Base-by-base conservation (phyloP, 2,797 vertebrate species). In the Lophius americanus region DNA sequence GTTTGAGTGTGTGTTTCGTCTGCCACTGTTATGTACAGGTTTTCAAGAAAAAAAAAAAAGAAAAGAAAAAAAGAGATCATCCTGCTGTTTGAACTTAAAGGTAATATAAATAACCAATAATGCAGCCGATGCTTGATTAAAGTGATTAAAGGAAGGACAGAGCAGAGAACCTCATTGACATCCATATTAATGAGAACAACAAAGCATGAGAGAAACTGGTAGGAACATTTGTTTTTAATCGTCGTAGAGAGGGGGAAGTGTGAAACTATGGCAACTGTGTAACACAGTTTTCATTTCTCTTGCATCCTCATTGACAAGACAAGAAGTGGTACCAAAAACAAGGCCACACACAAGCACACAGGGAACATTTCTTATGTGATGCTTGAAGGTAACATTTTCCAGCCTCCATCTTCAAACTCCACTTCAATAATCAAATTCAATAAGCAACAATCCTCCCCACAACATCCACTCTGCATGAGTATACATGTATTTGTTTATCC, bases 251-350 rank as follows among this genome's bases (percentile, higher is more conserved):
- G 69, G 65, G 42, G 67, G 60, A 83, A 60, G 64, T 11, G 46
- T 74, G 91, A 89, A 88, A 89, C 91, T 91, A 92, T 92, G 89
- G 91, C 91, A 92, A 91, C 91, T 63, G 82, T 46, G 70, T 74
- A 74, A 52, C 65, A 73, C 60, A 46, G 52, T 85, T 78, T 83
- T 60, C 47, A 32, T 44, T 44, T 70, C 80, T 81, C 75, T 76
- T 79, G 79, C 74, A 76, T 82, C 69, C 59, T 75, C 63, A 84
- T 75, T 75, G 60, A 23, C 66, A 46, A 73, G 47, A 77, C 43
- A 57, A 75, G 72, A 75, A 64, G 61, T 59, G 58, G n/a, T 51
- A 67, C 50, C 12, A 64, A 67, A 79, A 54, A 47, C 78, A 81
- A 86, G 76, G 70, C 62, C 72, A 56, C 8, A 42, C 71, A 74